Evolutionary conservation across 2,113 vertebrate genomes (phyloP).

Genomic region (Neotoma lepida): DNA sequence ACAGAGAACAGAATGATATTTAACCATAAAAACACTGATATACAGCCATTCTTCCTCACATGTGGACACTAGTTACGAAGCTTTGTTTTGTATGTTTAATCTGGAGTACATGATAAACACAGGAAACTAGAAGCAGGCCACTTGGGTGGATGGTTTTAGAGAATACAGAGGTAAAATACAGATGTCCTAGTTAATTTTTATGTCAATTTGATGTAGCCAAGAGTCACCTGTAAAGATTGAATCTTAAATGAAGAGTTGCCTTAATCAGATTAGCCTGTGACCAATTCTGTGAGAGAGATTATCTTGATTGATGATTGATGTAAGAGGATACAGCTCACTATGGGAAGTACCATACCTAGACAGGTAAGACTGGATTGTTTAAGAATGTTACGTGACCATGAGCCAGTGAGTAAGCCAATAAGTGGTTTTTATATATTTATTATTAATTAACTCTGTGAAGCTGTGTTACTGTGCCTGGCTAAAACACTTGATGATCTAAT

Average conservation of each 20-base stretch:
- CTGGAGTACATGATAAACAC: neutral
- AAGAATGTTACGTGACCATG: too few species aligned
- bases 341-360: too few species aligned
- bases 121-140: neutral
- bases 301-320: neutral
- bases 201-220: neutral
- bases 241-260: neutral
- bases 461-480: too few species aligned
- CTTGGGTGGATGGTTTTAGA: neutral
- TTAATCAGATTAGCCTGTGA: neutral
- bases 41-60: neutral
- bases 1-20: neutral
- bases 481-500: too few species aligned
- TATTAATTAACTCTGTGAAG: too few species aligned
- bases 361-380: neutral
- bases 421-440: too few species aligned
- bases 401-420: neutral
- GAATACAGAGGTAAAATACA: neutral
- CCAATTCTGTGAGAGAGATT: neutral
- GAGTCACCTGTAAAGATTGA: neutral
- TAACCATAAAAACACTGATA: neutral
- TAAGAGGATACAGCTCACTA: neutral
- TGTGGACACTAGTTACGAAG: neutral
- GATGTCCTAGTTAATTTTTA: neutral
- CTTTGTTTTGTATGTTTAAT: neutral